Conservation (phyloP, 2,113 vertebrate species). For the Gallinago jamesoni region DNA sequence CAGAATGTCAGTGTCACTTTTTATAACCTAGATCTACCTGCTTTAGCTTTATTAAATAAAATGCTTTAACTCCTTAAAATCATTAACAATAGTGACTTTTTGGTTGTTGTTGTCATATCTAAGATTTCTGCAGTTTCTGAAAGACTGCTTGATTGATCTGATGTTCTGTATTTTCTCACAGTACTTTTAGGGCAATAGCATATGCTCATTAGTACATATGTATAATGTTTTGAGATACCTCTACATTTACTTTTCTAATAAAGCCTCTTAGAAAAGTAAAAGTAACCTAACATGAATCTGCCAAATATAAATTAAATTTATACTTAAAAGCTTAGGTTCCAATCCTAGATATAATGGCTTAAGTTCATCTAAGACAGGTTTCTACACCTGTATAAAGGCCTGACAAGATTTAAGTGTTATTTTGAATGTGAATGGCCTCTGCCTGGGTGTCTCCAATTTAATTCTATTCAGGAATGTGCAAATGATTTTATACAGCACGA, state of each 20-base stretch:
- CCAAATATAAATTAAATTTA: constrained; percentile 64
- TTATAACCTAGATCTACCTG: constrained; percentile 52
- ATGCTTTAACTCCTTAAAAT: constrained; percentile 60
- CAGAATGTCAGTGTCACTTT: constrained; percentile 69
- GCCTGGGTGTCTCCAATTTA: constrained; percentile 66
- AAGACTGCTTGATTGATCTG: constrained; percentile 16
- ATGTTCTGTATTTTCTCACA: constrained; percentile 36
- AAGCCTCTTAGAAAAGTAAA: constrained; percentile 53
- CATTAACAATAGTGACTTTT: constrained; percentile 59
- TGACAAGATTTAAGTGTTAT: constrained; percentile 42
- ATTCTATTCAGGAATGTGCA: constrained; percentile 76
- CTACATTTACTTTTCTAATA: constrained; percentile 63
- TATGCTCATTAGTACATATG: constrained; percentile 35
- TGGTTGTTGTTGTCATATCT: constrained; percentile 25
- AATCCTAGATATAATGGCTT: constrained; percentile 29
- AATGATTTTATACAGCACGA: constrained; percentile 78
- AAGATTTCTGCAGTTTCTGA: constrained; percentile 44
- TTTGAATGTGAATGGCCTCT: constrained; percentile 59
- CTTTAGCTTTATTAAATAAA: constrained; percentile 73
- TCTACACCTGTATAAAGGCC: constrained; percentile 59
- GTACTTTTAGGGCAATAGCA: constrained; percentile 58
- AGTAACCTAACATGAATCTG: constrained; percentile 52
- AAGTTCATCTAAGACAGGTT: constrained; percentile 49
- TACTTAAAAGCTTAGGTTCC: constrained; percentile 64
- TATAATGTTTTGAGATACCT: constrained; percentile 52